phyloP scores from a whole-genome alignment of 2,797 vertebrate species.

The Tauraco hartlaubi region DNA sequence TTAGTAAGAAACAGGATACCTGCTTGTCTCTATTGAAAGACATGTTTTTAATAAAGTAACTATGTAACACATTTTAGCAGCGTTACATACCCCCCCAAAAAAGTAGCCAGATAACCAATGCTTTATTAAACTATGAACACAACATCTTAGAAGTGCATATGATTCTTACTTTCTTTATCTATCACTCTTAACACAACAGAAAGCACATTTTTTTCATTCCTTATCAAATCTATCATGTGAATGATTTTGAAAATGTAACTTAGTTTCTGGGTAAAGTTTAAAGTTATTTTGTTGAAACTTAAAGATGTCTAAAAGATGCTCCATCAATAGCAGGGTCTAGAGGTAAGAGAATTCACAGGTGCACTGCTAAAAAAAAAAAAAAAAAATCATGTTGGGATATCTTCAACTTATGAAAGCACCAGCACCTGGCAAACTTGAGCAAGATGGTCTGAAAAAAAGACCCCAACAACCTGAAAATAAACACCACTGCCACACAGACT shows the following conservation, averaged over 20 bases:
- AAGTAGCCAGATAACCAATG: background rate
- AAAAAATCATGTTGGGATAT: background rate
- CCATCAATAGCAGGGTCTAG: background rate
- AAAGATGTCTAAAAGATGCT: background rate
- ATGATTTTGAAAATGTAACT: background rate
- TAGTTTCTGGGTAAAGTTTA: background rate
- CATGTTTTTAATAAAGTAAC: background rate
- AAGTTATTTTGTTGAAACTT: background rate
- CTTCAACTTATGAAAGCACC: background rate
- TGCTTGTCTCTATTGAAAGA: background rate
- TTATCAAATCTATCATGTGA: background rate
- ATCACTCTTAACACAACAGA: background rate
- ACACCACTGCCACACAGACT: background rate
- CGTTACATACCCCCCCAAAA: background rate
- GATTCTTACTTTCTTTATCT: background rate
- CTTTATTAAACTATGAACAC: background rate
- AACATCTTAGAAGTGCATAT: background rate
- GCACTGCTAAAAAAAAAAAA: background rate
- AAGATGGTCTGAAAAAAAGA: background rate
- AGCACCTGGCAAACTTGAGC: background rate
- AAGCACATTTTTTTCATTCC: background rate
- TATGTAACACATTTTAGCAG: background rate
- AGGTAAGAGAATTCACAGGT: background rate
- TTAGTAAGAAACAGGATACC: background rate
- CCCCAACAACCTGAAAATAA: background rate